Evolutionary conservation across 1,140 invertebrate genomes (phyloP), one percentile per base, ranked within the genome.

Genomic region (Pectinophora gossypiella): DNA sequence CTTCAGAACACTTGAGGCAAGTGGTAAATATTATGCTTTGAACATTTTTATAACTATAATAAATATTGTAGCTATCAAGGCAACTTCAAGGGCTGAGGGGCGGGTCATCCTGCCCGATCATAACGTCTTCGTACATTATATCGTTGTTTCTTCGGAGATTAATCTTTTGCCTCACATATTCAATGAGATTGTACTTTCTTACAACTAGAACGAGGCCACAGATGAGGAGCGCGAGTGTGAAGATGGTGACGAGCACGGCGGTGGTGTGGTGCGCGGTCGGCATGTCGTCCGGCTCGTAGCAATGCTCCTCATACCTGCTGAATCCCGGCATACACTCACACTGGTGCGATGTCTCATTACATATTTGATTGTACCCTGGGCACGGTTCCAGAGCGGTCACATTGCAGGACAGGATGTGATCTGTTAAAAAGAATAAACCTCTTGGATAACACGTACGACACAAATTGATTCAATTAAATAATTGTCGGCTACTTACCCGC

Each of bases 391-490:
- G 36, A 48, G 57, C 27, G 51, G 62, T 70, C 59, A 61, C 72
- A 59, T 81, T 76, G 69, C 80, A 84, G 61, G 73, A 68, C 83
- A 79, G 82, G 82, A 85, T 81, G 66, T 80, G 64, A 52, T 86
- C 80, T 84, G 83, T 84, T 84, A 84, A 86, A 82, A 84, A 81
- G 77, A 84, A 80, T 73, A 72, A 63, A 48, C 38, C 48, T 63
- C 67, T 68, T 67, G 71, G 68, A 72, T 64, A 76, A 82, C 68
- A 73, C 68, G 56, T 61, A 63, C 64, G 51, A 59, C 55, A 67
- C 56, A 72, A 78, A 82, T 85, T 84, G 76, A 81, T 79, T 86
- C 80, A 86, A 86, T 86, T 86, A 86, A 80, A 86, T 86, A 82
- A 84, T 84, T 72, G 80, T 68, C 59, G 46, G 35, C 56, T 75